Base-by-base conservation (phyloP, 2,797 vertebrate genomes). In the Melopsittacus undulatus region DNA sequence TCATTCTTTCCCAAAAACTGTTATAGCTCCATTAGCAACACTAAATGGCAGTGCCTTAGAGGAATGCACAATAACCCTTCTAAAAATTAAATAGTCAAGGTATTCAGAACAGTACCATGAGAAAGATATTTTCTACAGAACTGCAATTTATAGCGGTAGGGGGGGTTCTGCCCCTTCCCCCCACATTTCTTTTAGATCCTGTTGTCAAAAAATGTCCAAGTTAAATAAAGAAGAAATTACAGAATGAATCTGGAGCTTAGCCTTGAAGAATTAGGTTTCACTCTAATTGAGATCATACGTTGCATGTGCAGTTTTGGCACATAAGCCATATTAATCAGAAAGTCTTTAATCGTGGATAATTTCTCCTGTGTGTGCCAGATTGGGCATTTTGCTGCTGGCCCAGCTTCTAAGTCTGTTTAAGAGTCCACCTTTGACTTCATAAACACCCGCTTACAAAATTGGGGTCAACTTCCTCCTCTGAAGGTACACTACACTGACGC, bases 231-330 rank as follows among this genome's bases (percentile, higher is more conserved):
- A 97, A 97, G 94, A 98, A 98, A 98, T 97, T 98, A 98, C 98
- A 97, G 97, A 97, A 98, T 96, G 98, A 98, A 98, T 97, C 94
- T 97, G 97, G 97, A 98, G 94, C 92, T 90, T 96, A 97, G 98
- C 98, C 98, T 98, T 97, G 97, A 96, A 98, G 98, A 98, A 97
- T 98, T 97, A 95, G 97, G 97, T 98, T 99, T 99, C 98, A 98
- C 92, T 96, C 97, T 98, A 98, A 99, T 98, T 99, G 98, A 98
- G 98, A 98, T 99, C 98, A 98, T 98, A 98, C 98, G 97, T 97
- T 69, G 97, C 98, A 98, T 98, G 98, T 98, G 98, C 97, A 98
- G 96, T 97, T 98, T 98, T 98, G 98, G 98, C 98, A 98, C 98
- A 98, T 98, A 98, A 92, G 92, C 96, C 96, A 96, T 97, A 98